Evolutionary conservation across 2,113 vertebrate genomes (phyloP), one percentile per base, ranked within the genome.

Genomic region (Coryphaenoides rupestris): DNA sequence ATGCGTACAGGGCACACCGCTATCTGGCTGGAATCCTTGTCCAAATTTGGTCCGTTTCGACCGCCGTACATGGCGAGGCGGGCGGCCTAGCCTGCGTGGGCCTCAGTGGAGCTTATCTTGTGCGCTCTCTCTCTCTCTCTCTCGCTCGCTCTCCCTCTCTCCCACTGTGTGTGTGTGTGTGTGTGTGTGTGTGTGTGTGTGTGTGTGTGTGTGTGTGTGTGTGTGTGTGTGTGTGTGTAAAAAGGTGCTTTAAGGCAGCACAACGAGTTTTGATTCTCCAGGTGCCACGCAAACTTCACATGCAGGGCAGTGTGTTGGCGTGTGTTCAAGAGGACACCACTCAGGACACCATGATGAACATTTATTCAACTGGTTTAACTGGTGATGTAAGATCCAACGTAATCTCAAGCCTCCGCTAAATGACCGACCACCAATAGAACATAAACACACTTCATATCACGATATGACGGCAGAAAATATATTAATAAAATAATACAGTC

Each of bases 41-140:
- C 93, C 92, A 94, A 94, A 93, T 93, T 92, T 94, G 91, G 91
- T 78, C 86, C 78, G 87, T 91, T 90, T 87, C 86, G 84, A 87
- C 86, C 81, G 68, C 86, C 80, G 75, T 88, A 89, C 75, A 90
- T 79, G 87, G 90, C 73, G 89, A 89, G 77, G 84, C 85, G 69
- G 80, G 88, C 69, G 69, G 75, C 85, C 87, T 61, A 52, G 80
- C 68, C 88, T 79, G 84, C 81, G 73, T 67, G 83, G 69, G 76
- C 69, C 83, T 89, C 76, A 49, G 22, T 63, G 69, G n/a, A 74
- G 86, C 84, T 88, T 91, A 92, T 89, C 89, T 83, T 78, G 83
- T 57, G 7, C 55, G 23, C n/a, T n/a, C n/a, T n/a, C n/a, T n/a
- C n/a, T n/a, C n/a, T n/a, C n/a, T n/a, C n/a, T n/a, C n/a, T n/a